Conservation (phyloP, 2,797 vertebrate species). For the Sphenopsis melanotis region DNA sequence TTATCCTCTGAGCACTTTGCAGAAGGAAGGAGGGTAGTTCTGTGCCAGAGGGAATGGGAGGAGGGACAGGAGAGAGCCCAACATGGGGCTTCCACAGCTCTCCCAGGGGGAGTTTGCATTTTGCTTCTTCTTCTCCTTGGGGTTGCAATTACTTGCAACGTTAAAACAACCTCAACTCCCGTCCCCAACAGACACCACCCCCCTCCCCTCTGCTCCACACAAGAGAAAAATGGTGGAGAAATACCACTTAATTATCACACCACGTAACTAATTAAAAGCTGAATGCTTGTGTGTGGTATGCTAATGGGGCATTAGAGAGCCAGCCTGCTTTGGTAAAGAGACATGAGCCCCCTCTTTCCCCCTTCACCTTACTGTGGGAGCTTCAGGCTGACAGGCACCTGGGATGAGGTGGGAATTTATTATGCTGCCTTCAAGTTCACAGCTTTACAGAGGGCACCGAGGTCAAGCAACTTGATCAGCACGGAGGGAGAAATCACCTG, state of each 20-base stretch:
- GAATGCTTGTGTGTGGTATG: slow-evolving; percentile 69
- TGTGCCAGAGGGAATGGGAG: neutral
- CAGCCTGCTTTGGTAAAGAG: slow-evolving; percentile 66
- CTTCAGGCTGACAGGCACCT: slow-evolving; percentile 69
- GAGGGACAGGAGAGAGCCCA: neutral
- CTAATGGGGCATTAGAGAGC: slow-evolving; percentile 75
- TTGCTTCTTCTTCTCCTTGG: slow-evolving; percentile 61
- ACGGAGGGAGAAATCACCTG: slow-evolving; percentile 32
- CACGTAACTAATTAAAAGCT: slow-evolving; percentile 79
- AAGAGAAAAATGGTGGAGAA: slow-evolving; percentile 69
- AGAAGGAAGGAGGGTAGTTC: neutral
- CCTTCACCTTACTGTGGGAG: slow-evolving; percentile 55
- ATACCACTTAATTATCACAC: slow-evolving; percentile 76
- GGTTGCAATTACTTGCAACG: slow-evolving; percentile 66
- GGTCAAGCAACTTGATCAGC: slow-evolving; percentile 52
- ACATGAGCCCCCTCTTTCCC: slow-evolving; percentile 27
- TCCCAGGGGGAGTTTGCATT: slow-evolving; percentile 9
- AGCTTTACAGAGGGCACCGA: slow-evolving; percentile 65
- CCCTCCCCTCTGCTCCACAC: slow-evolving; percentile 25
- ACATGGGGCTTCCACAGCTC: neutral
- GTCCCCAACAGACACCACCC: slow-evolving; percentile 32
- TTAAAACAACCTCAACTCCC: slow-evolving; percentile 55
- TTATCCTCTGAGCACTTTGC: neutral
- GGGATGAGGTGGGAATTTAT: slow-evolving; percentile 72
- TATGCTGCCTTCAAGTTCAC: slow-evolving; percentile 53